Percentiles rank a stretch among this genome's conserved stretches.
These are phyloP conservation scores for Jaculus jaculus DNA, from an alignment of 2,113 vertebrate genomes.

Conservation along the genomic window DNA sequence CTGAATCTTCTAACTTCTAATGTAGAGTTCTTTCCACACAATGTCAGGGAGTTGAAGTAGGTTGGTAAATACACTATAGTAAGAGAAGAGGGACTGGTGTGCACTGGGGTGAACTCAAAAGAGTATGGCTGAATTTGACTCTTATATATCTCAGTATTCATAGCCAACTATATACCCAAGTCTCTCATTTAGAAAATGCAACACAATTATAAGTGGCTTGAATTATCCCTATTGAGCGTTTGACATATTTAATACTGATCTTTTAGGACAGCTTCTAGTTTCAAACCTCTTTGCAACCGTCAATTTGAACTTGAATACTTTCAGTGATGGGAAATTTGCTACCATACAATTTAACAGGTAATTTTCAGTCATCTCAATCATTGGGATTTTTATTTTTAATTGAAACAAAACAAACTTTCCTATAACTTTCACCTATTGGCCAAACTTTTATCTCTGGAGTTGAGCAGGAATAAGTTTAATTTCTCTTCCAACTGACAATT, in stretches of 20 bases:
- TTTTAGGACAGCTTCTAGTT: conserved; percentile 1
- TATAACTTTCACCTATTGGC: not conserved
- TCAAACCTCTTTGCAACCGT: not conserved
- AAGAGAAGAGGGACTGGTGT: not conserved
- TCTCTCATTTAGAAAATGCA: not conserved
- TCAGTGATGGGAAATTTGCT: not conserved
- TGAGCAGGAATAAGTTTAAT: not conserved
- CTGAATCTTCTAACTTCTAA: not conserved
- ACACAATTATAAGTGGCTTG: not conserved
- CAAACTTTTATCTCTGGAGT: conserved; percentile 1
- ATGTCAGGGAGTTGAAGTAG: not conserved
- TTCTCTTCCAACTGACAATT: not conserved
- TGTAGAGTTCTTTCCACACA: not conserved
- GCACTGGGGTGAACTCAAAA: not conserved
- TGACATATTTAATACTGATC: not conserved
- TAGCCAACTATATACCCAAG: not conserved
- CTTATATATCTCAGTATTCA: not conserved
- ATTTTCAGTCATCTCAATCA: not conserved
- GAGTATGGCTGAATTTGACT: not conserved
- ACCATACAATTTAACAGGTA: not conserved
- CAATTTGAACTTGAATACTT: not conserved
- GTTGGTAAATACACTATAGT: not conserved
- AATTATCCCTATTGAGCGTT: not conserved
- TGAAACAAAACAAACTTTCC: conserved; percentile 4
- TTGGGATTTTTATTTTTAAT: not conserved